A percentile compares a stretch with the other conserved stretches of the same genome.
Evolutionary conservation across 1,140 invertebrate genomes (phyloP).

Genomic region (Ostrea edulis): DNA sequence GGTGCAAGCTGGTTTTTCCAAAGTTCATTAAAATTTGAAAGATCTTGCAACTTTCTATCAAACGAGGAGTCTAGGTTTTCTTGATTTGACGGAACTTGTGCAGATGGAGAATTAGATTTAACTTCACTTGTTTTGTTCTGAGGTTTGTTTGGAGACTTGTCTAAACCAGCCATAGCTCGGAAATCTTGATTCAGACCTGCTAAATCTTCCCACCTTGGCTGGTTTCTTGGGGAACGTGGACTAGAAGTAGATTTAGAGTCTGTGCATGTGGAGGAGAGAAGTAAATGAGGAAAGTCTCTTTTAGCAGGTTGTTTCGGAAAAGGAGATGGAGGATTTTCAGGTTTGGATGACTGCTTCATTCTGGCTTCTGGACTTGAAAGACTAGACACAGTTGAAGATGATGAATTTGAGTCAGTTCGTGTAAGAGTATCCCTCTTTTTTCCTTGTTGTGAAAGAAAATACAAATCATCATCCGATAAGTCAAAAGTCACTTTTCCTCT

Average conservation of each 20-base stretch:
- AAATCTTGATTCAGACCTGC: conserved; percentile 64
- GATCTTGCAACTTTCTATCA: conserved; percentile 56
- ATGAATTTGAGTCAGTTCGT: conserved; percentile 43
- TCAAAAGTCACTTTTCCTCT: conserved; percentile 52
- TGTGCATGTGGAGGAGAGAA: conserved; percentile 15
- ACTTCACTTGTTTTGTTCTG: not conserved
- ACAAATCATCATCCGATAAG: conserved; percentile 55
- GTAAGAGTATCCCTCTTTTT: conserved; percentile 16
- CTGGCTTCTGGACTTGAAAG: conserved; percentile 45
- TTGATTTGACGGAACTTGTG: not conserved
- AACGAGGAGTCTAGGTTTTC: conserved; percentile 42
- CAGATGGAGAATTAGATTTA: not conserved
- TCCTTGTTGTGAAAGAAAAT: conserved; percentile 54
- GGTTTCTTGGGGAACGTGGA: conserved; percentile 64
- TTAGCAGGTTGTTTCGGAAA: conserved; percentile 29
- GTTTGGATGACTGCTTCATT: conserved; percentile 32
- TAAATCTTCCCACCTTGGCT: conserved; percentile 66
- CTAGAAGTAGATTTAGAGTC: conserved; percentile 51
- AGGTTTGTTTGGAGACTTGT: conserved; percentile 9
- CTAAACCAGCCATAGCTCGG: conserved; percentile 45
- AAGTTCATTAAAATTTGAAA: conserved; percentile 65
- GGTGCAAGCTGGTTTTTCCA: conserved; percentile 65
- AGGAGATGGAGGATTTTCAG: conserved; percentile 20
- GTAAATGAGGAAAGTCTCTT: conserved; percentile 45
- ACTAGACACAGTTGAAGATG: conserved; percentile 42